Percentiles rank a stretch among this genome's conserved stretches.
Evolutionary conservation across 2,888 invertebrate species (phyloP).

Genomic region (Zygothrica quintamaculata): DNA sequence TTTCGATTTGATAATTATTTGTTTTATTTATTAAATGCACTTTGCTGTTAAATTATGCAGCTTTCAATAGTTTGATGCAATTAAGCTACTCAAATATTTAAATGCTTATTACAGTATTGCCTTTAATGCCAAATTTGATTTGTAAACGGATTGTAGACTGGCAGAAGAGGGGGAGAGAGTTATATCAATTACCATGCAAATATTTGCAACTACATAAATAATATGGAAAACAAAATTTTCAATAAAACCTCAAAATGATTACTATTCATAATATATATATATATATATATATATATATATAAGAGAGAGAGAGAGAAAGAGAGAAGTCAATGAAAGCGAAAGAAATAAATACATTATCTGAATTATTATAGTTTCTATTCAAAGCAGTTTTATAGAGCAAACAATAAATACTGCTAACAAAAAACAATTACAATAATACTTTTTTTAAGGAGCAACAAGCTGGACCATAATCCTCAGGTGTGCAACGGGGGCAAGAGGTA

Average conservation of each 20-base stretch:
- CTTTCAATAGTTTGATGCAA: conserved; percentile 44
- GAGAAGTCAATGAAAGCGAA: too few species aligned
- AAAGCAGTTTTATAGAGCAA: too few species aligned
- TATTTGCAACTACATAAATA: conserved; percentile 52
- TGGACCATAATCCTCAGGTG: conserved; percentile 38
- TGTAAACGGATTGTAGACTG: background rate
- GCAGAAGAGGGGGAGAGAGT: too few species aligned
- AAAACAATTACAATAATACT: conserved; percentile 28
- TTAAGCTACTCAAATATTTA: conserved; percentile 68
- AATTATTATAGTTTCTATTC: too few species aligned
- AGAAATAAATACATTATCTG: too few species aligned
- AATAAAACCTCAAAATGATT: too few species aligned
- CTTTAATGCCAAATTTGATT: background rate
- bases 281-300: too few species aligned
- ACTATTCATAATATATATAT: too few species aligned
- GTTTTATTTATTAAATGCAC: conserved; percentile 30
- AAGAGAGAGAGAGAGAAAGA: too few species aligned
- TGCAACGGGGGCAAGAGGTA: conserved; percentile 10
- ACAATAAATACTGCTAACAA: conserved; percentile 4
- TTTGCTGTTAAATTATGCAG: conserved; percentile 48
- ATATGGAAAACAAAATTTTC: conserved; percentile 4
- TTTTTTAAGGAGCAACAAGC: conserved; percentile 34
- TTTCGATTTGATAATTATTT: conserved; percentile 34
- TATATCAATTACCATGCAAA: conserved; percentile 16
- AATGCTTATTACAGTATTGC: conserved; percentile 20